Conservation (phyloP, 2,797 vertebrate species). For the Pipistrellus kuhlii region DNA sequence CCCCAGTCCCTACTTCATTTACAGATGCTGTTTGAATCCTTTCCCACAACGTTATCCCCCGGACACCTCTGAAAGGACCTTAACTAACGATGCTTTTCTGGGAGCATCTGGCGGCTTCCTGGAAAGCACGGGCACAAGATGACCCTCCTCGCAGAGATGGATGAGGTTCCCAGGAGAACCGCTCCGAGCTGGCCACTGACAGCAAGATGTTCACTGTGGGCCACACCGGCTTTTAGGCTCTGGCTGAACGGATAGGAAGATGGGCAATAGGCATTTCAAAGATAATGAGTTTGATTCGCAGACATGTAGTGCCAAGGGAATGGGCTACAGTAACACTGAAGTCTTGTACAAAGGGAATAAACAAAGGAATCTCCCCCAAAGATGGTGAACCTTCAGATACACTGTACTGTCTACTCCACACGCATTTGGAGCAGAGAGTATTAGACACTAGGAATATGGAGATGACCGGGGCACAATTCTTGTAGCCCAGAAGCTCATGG, state of each 20-base stretch:
- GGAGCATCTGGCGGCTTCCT: slow-evolving; percentile 78
- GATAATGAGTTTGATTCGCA: slow-evolving; percentile 21
- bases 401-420: background rate
- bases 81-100: slow-evolving; percentile 76
- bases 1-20: slow-evolving; percentile 54
- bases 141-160: slow-evolving; percentile 63
- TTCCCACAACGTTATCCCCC: slow-evolving; percentile 69
- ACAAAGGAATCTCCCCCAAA: background rate
- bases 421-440: background rate
- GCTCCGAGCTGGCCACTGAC: slow-evolving; percentile 73
- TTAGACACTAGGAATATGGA: background rate
- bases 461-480: background rate
- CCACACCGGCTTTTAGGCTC: slow-evolving; percentile 68
- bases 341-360: background rate
- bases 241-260: background rate
- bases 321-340: background rate
- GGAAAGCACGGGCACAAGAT: slow-evolving; percentile 76
- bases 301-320: background rate
- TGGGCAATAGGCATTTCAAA: background rate
- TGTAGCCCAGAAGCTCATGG: background rate
- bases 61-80: slow-evolving; percentile 71
- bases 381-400: background rate
- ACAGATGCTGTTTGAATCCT: slow-evolving; percentile 70
- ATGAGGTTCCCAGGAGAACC: slow-evolving; percentile 66
- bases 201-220: slow-evolving; percentile 47